phyloP scores from a whole-genome alignment of 2,888 invertebrate species.

The Drosophila parthenogenetica region DNA sequence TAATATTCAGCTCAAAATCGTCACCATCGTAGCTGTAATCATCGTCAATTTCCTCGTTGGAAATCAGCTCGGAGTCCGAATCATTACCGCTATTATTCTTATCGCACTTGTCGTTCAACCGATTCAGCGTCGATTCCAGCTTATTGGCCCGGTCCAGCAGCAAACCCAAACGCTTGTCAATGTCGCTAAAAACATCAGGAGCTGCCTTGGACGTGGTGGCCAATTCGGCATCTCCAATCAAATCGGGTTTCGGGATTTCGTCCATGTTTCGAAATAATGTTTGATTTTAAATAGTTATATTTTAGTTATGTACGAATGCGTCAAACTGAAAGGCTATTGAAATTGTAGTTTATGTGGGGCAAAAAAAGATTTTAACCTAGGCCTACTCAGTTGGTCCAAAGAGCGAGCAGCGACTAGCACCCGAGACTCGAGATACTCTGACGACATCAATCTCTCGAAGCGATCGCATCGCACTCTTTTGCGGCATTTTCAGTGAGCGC shows the following conservation, averaged over 20 bases:
- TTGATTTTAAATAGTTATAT: conserved; percentile 5
- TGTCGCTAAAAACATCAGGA: conserved; percentile 24
- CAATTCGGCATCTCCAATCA: neutral
- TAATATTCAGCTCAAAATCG: neutral
- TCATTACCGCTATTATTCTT: neutral
- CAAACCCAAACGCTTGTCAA: conserved; percentile 44
- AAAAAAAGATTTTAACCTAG: neutral
- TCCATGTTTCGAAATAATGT: neutral
- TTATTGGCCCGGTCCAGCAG: conserved; percentile 35
- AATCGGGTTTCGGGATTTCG: neutral
- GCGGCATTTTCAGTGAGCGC: conserved; percentile 68
- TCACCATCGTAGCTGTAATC: conserved; percentile 1
- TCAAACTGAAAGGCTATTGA: neutral
- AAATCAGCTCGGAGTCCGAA: neutral
- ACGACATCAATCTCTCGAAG: conserved; percentile 54
- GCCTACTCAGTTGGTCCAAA: conserved; percentile 36
- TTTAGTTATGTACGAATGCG: neutral
- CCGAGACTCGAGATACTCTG: conserved; percentile 42
- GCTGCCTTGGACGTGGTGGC: conserved; percentile 3
- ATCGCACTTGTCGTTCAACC: conserved; percentile 10
- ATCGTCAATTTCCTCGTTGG: neutral
- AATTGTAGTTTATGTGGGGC: neutral
- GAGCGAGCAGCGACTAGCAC: conserved; percentile 31
- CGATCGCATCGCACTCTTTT: conserved; percentile 38
- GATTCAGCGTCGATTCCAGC: conserved; percentile 40